Evolutionary conservation across 2,113 vertebrate genomes (phyloP), one percentile per base, ranked within the genome.

Genomic region (Rhineura floridana): DNA sequence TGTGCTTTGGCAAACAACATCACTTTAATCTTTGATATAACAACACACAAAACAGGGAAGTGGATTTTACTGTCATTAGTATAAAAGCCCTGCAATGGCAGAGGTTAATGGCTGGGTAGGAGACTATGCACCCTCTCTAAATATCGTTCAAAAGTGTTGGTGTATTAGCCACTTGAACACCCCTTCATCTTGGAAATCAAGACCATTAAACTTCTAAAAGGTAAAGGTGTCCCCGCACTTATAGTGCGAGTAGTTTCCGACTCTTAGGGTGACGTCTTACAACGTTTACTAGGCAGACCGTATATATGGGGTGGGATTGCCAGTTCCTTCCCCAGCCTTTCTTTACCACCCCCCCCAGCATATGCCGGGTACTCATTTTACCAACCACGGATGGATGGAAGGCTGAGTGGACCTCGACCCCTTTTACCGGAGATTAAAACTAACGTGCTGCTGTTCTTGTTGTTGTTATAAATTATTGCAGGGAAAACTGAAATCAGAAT

Each of bases 21-120:
- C 81, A 91, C 17, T 89, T 91, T 93, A 82, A 87, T 90, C 77
- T 93, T 77, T 0, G 0, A 55, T 88, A 80, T 28, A 85, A 55
- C 46, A 91, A 67, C 28, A 67, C 25, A 62, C 81, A 87, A 28
- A 63, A n/a, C 30, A 87, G 46, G 6, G 78, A 92, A 33, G 42
- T 91, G 77, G 85, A 89, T 92, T 94, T 94, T 92, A 83, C 86
- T 91, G 83, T 72, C 92, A 39, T 76, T 92, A 15, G 33, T 86
- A 85, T 83, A 92, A 92, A 93, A 92, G 19, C 1, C 50, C 39
- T 75, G 3, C 70, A 88, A 91, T 15, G 90, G 33, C 73, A 85
- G 55, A 94, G 46, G 79, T 94, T 89, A 91, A 92, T 78, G 48
- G 52, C 4, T 86, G 83, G 76, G 63, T 86, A 93, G 80, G 67